phyloP scores from a whole-genome alignment of 2,113 vertebrate genomes.

The Eulacestoma nigropectus region DNA sequence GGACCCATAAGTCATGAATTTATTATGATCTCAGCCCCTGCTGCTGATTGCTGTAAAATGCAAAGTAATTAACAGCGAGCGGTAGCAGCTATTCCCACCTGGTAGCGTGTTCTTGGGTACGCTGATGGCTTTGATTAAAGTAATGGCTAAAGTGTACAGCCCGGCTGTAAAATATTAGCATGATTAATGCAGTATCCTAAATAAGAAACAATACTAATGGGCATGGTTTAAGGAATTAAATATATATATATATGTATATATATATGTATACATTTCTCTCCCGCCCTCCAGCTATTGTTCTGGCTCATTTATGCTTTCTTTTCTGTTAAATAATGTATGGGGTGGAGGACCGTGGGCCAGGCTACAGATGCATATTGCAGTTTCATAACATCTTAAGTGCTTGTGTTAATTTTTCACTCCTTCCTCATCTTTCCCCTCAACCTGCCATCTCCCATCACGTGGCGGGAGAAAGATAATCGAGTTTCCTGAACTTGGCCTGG shows the following conservation, averaged over 20 bases:
- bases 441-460: conserved; percentile 1
- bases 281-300: conserved; percentile 66
- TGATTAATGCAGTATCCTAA: conserved; percentile 79
- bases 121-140: conserved; percentile 81
- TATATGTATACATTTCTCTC: not conserved
- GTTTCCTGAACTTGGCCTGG: conserved; percentile 16
- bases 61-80: conserved; percentile 81
- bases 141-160: conserved; percentile 79
- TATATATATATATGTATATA: not conserved
- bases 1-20: conserved; percentile 84
- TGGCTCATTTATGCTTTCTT: conserved; percentile 71
- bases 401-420: conserved; percentile 52
- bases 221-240: conserved; percentile 58
- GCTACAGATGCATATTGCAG: conserved; percentile 52
- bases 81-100: conserved; percentile 82
- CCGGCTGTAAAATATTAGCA: conserved; percentile 77
- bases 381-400: conserved; percentile 63
- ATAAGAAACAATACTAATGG: conserved; percentile 78
- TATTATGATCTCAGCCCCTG: conserved; percentile 83
- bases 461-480: not conserved
- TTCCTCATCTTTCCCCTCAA: not conserved
- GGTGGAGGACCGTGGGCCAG: conserved; percentile 55
- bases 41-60: conserved; percentile 83
- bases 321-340: conserved; percentile 72
- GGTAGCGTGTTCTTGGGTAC: conserved; percentile 73